phyloP scores from a whole-genome alignment of 1,140 invertebrate genomes.

The Thaumatotibia leucotreta region DNA sequence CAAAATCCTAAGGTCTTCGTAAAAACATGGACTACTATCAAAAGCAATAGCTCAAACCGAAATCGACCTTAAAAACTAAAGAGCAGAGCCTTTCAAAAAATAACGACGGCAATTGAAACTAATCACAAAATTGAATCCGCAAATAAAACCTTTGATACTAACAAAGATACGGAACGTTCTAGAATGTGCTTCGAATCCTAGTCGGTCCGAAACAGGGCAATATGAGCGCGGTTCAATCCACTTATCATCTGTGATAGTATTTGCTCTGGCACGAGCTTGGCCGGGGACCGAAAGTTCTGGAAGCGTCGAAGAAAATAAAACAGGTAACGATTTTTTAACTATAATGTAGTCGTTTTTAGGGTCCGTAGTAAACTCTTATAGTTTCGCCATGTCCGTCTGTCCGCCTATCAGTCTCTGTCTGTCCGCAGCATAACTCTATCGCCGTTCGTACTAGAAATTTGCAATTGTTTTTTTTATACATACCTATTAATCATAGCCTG shows the following conservation, averaged over 20 bases:
- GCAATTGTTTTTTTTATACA: too few relatives aligned
- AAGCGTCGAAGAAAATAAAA: not conserved
- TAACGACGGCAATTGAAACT: not conserved
- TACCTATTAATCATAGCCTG: too few relatives aligned
- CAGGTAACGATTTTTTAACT: not conserved
- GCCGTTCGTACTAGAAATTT: too few relatives aligned
- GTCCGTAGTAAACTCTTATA: too few relatives aligned
- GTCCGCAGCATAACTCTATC: too few relatives aligned
- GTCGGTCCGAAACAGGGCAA: slow-evolving; percentile 40
- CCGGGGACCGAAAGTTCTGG: not conserved
- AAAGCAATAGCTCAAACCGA: too few relatives aligned
- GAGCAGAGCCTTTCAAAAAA: not conserved
- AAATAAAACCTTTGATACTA: not conserved
- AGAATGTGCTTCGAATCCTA: slow-evolving; percentile 32
- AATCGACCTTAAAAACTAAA: not conserved
- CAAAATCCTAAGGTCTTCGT: too few relatives aligned
- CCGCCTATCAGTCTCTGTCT: too few relatives aligned
- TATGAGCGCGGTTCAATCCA: slow-evolving; percentile 35
- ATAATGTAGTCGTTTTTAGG: too few relatives aligned
- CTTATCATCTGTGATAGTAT: slow-evolving; percentile 39
- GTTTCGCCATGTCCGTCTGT: too few relatives aligned
- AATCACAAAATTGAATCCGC: slow-evolving; percentile 2
- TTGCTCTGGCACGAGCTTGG: slow-evolving; percentile 28
- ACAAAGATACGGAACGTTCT: not conserved
- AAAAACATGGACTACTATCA: too few relatives aligned